These are phyloP conservation scores for Coilia nasus DNA, from an alignment of 2,797 vertebrate species.

Conservation along the genomic window DNA sequence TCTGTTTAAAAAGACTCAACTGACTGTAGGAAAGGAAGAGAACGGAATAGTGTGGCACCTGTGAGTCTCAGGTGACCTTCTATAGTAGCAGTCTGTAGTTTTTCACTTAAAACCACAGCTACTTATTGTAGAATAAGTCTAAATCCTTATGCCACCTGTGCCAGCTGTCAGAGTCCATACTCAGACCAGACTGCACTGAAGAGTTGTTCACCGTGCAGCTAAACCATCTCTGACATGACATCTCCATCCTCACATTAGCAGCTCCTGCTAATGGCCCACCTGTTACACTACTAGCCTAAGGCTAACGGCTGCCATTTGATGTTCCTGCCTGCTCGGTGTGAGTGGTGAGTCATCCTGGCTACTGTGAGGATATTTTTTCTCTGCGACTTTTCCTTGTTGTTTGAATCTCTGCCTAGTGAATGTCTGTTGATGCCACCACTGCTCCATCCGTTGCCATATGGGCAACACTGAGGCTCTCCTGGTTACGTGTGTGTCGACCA, in stretches of 20 bases:
- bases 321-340: neutral
- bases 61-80: neutral
- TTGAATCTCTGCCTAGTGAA: neutral
- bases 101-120: neutral
- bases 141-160: neutral
- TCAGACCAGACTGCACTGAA: neutral
- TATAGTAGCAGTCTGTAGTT: neutral
- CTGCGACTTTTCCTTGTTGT: neutral
- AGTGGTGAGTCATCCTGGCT: slow-evolving; percentile 24
- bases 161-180: neutral
- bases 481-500: neutral
- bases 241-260: neutral
- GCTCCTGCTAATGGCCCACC: neutral
- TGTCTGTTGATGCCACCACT: neutral
- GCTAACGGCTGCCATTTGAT: slow-evolving; percentile 10
- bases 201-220: neutral
- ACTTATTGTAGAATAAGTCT: neutral
- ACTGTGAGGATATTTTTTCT: neutral
- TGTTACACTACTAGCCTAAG: slow-evolving; percentile 1
- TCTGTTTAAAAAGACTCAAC: neutral
- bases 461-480: neutral
- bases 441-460: neutral
- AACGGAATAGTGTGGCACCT: neutral
- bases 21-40: neutral
- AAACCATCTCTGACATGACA: neutral